Conservation (phyloP, 2,888 invertebrate species). For the Apamea crenata region DNA sequence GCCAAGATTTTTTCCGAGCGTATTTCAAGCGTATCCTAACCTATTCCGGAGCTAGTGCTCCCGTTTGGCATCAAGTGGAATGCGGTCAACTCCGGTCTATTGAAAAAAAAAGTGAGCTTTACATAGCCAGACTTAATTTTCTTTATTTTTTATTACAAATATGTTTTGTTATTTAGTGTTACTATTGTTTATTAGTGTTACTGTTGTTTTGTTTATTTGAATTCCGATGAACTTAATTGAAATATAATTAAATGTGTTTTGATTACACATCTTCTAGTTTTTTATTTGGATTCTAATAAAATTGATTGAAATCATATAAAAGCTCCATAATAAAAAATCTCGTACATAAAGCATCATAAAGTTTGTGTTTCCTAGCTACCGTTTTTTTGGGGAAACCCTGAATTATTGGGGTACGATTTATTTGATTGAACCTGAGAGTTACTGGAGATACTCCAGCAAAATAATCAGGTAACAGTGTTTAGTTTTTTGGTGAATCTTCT, state of each 20-base stretch:
- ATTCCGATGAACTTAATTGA: background rate
- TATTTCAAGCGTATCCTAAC: constrained; percentile 51
- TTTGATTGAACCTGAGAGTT: background rate
- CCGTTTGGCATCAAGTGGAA: constrained; percentile 59
- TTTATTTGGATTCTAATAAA: background rate
- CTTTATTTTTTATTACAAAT: constrained; percentile 1
- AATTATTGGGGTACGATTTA: constrained; percentile 16
- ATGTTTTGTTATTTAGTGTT: background rate
- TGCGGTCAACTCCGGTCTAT: constrained; percentile 49
- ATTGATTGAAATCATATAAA: background rate
- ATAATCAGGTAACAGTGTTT: background rate
- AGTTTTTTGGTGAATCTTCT: background rate
- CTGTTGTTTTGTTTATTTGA: background rate
- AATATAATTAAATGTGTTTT: background rate
- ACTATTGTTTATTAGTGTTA: background rate
- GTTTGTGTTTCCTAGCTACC: background rate
- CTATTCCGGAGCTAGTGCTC: constrained; percentile 47
- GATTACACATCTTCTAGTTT: background rate
- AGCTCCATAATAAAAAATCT: background rate
- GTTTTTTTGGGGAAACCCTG: constrained; percentile 6
- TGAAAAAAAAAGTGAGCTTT: constrained; percentile 39
- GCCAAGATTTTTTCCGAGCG: constrained; percentile 52
- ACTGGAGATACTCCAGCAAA: background rate
- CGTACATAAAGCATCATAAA: background rate
- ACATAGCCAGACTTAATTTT: constrained; percentile 2